These are phyloP conservation scores for Idaea biselata DNA, from an alignment of 2,888 invertebrate genomes.

Conservation along the genomic window DNA sequence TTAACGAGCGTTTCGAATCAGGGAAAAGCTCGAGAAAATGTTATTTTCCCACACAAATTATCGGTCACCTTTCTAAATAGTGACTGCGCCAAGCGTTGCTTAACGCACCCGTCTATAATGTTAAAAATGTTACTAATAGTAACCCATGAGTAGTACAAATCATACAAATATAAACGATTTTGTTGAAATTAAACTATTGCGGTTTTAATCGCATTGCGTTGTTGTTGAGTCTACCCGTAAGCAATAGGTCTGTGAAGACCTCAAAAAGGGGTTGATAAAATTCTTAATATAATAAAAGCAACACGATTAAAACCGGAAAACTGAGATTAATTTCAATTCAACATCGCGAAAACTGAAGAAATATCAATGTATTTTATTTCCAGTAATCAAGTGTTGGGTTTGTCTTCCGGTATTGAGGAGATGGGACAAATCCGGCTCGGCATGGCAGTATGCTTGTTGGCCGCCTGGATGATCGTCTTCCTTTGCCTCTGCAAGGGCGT, in stretches of 20 bases:
- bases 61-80: too few relatives aligned
- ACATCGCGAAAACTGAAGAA: too few relatives aligned
- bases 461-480: constrained; percentile 90
- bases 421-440: constrained; percentile 84
- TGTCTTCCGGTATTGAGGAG: constrained; percentile 88
- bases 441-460: constrained; percentile 86
- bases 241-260: too few relatives aligned
- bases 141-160: constrained; percentile 13
- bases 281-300: too few relatives aligned
- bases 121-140: constrained; percentile 11
- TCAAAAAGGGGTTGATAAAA: too few relatives aligned
- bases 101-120: constrained; percentile 3
- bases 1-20: not conserved
- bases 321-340: too few relatives aligned
- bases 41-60: not conserved
- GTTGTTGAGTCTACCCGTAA: too few relatives aligned
- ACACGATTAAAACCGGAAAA: too few relatives aligned
- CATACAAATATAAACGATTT: not conserved
- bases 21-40: constrained; percentile 2
- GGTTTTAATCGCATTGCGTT: too few relatives aligned
- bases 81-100: too few relatives aligned
- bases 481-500: constrained; percentile 89
- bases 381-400: constrained; percentile 83
- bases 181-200: too few relatives aligned
- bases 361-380: constrained; percentile 29